Conservation (phyloP, 2,888 invertebrate species). For the Sceliomorpha sp. region DNA sequence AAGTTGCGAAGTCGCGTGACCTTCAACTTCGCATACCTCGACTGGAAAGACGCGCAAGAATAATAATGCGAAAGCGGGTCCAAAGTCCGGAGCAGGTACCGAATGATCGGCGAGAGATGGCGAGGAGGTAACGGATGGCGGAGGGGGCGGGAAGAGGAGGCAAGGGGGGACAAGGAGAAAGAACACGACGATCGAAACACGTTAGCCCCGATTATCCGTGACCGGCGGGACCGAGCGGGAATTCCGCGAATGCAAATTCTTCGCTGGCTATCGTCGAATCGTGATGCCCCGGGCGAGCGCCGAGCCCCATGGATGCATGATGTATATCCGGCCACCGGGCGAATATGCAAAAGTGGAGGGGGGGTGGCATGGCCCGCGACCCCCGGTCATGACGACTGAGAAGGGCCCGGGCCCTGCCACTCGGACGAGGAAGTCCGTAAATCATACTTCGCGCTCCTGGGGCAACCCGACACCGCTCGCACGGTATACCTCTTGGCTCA, state of each 20-base stretch:
- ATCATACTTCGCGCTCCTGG: slow-evolving; percentile 63
- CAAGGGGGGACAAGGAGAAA: too few species aligned
- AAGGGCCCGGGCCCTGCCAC: slow-evolving; percentile 52
- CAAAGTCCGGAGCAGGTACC: too few species aligned
- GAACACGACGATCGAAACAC: slow-evolving; percentile 11
- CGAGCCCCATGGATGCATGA: slow-evolving; percentile 64
- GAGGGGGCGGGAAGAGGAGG: too few species aligned
- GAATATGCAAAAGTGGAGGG: slow-evolving; percentile 75
- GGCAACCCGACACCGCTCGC: slow-evolving; percentile 24
- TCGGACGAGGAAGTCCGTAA: slow-evolving; percentile 64
- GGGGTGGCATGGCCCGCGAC: slow-evolving; percentile 63
- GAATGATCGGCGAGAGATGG: too few species aligned
- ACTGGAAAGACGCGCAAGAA: too few species aligned
- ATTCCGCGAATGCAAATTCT: slow-evolving; percentile 80
- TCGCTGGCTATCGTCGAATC: slow-evolving; percentile 75
- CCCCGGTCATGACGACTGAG: slow-evolving; percentile 61
- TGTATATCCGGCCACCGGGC: slow-evolving; percentile 77
- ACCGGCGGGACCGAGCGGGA: slow-evolving; percentile 52
- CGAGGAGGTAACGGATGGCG: too few species aligned
- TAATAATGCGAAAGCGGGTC: too few species aligned
- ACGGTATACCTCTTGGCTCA: slow-evolving; percentile 9
- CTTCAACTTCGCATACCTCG: too few species aligned
- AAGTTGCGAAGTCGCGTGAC: too few species aligned
- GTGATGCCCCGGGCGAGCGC: slow-evolving; percentile 65
- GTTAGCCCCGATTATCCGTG: too few species aligned